Evolutionary conservation across 2,113 vertebrate species (phyloP).

Genomic region (Kobus ellipsiprymnus): DNA sequence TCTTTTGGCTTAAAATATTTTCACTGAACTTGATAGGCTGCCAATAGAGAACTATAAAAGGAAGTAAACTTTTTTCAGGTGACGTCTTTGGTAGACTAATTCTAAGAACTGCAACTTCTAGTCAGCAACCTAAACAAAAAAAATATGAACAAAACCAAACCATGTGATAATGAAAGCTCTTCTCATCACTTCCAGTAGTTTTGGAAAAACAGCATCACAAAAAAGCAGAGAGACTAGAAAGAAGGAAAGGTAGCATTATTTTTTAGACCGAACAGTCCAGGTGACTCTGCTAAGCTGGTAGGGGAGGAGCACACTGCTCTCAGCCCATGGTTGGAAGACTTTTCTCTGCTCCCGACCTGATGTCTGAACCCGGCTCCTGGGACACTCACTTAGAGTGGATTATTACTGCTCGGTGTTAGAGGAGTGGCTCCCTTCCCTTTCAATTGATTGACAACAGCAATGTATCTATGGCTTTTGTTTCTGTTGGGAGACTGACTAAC

Average conservation of each 20-base stretch:
- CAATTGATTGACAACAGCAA: conserved; percentile 68
- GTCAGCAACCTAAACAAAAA: no score
- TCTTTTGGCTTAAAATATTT: no score
- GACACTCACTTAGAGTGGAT: conserved; percentile 73
- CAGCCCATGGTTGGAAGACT: conserved; percentile 64
- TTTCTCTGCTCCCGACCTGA: not conserved
- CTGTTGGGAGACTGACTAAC: not conserved
- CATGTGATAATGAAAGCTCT: not conserved
- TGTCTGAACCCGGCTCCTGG: conserved; percentile 66
- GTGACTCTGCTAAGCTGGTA: not conserved
- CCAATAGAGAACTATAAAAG: no score
- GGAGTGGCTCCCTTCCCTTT: conserved; percentile 52
- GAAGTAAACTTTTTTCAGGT: no score
- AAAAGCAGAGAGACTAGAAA: not conserved
- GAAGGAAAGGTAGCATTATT: not conserved
- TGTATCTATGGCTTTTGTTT: conserved; percentile 45
- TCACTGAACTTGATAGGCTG: no score
- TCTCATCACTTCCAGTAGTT: not conserved
- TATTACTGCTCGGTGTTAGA: conserved; percentile 64
- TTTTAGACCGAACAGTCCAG: conserved; percentile 9
- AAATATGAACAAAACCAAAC: not conserved
- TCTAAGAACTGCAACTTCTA: no score
- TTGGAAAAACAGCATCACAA: not conserved
- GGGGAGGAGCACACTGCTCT: not conserved
- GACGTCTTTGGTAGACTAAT: no score